Conservation (phyloP, 2,113 vertebrate species). For the Poeciliopsis retropinna region DNA sequence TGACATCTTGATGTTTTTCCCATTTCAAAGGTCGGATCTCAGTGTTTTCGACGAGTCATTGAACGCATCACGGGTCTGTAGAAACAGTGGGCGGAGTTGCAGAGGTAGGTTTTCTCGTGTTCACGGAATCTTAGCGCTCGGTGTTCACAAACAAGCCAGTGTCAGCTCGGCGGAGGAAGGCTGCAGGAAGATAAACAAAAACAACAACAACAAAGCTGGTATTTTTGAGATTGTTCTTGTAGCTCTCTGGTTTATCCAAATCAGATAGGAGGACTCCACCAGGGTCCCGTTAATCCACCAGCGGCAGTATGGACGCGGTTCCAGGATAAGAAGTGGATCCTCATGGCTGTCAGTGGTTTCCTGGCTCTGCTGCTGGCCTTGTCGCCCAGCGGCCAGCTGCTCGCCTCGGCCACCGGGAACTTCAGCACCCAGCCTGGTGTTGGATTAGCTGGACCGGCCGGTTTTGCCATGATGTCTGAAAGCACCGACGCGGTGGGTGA, state of each 20-base stretch:
- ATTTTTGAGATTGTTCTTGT: not conserved
- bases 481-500: conserved; percentile 65
- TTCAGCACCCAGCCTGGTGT: conserved; percentile 3
- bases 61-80: conserved; percentile 31
- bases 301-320: conserved; percentile 44
- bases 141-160: not conserved
- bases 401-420: conserved; percentile 7
- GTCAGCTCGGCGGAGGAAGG: not conserved
- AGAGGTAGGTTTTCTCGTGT: not conserved
- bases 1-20: too few species aligned
- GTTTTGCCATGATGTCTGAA: conserved; percentile 13
- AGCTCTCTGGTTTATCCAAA: not conserved
- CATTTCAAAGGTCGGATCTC: too few species aligned
- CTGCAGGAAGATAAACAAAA: not conserved
- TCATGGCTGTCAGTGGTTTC: conserved; percentile 11
- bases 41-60: conserved; percentile 20
- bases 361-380: conserved; percentile 15
- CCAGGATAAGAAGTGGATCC: conserved; percentile 42
- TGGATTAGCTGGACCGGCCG: not conserved
- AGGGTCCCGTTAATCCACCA: not conserved
- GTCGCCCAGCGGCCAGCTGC: not conserved
- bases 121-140: not conserved
- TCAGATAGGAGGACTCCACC: not conserved
- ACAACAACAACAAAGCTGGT: too few species aligned
- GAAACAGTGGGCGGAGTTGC: conserved; percentile 46